Percentiles rank a stretch among this genome's conserved stretches.
phyloP scores from a whole-genome alignment of 2,113 vertebrate genomes.

The Recurvirostra avosetta region DNA sequence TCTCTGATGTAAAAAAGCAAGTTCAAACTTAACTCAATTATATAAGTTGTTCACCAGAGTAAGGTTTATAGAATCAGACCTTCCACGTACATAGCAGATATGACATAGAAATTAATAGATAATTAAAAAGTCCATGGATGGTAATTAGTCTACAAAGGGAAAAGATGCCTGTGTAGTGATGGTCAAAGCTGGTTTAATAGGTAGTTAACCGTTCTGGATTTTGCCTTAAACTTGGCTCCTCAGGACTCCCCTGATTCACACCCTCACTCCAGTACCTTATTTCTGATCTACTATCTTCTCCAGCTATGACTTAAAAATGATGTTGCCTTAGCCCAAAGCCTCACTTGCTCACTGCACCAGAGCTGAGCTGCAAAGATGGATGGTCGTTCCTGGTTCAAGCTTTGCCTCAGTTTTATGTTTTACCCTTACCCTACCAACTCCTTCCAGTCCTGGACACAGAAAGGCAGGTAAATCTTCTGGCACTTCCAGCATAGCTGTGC shows the following conservation, averaged over 20 bases:
- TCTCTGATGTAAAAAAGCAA: background rate
- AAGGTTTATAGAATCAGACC: background rate
- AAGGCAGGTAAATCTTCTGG: background rate
- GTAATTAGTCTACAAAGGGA: background rate
- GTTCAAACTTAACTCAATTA: background rate
- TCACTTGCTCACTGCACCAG: background rate
- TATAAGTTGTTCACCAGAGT: background rate
- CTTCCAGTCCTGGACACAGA: background rate
- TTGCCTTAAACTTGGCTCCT: background rate
- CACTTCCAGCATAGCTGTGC: background rate
- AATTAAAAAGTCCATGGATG: fast-evolving
- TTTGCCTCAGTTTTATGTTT: background rate
- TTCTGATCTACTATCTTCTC: background rate
- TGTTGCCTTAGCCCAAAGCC: background rate
- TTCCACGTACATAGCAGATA: background rate
- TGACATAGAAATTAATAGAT: background rate
- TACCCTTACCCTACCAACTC: background rate
- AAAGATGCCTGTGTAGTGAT: background rate
- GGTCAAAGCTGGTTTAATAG: background rate
- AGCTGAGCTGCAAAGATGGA: background rate
- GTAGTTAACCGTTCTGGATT: background rate
- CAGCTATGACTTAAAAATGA: background rate
- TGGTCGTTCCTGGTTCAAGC: background rate
- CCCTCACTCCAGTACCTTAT: background rate
- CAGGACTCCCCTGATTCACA: background rate